Percentiles rank a stretch among this genome's conserved stretches.
Evolutionary conservation across 2,113 vertebrate species (phyloP).

Genomic region (Fukomys damarensis): DNA sequence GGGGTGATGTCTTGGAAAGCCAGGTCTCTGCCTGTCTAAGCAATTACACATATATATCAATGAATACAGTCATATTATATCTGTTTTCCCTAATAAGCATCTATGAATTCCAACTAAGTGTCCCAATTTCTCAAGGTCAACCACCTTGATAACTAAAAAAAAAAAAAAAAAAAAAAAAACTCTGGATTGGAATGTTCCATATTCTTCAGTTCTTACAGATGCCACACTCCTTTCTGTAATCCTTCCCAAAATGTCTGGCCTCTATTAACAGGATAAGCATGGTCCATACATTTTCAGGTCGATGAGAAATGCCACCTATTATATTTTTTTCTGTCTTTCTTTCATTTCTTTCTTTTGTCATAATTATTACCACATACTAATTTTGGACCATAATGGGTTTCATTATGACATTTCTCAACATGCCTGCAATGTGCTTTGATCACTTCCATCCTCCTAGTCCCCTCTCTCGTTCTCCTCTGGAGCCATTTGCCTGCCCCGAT

Average conservation of each 20-base stretch:
- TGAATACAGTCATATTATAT: neutral
- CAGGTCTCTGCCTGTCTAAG: too few species aligned
- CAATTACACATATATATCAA: neutral
- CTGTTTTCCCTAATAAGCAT: neutral
- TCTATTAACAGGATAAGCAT: neutral
- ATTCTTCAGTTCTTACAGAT: too few species aligned
- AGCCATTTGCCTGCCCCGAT: neutral
- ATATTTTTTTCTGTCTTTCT: neutral
- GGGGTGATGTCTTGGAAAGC: neutral
- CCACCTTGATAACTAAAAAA: neutral
- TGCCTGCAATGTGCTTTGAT: neutral
- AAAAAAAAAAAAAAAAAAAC: too few species aligned
- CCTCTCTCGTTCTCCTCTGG: neutral
- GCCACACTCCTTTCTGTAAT: too few species aligned
- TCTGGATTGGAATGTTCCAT: neutral
- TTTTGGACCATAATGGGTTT: neutral
- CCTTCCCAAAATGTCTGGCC: too few species aligned
- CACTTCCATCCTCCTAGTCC: neutral
- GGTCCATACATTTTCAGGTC: neutral
- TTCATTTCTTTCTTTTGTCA: neutral
- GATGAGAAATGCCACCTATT: neutral
- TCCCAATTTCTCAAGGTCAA: neutral
- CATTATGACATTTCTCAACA: neutral
- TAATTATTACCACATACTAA: too few species aligned
- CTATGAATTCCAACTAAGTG: neutral